phyloP scores from a whole-genome alignment of 2,888 invertebrate genomes.

The Orchesella flavescens region DNA sequence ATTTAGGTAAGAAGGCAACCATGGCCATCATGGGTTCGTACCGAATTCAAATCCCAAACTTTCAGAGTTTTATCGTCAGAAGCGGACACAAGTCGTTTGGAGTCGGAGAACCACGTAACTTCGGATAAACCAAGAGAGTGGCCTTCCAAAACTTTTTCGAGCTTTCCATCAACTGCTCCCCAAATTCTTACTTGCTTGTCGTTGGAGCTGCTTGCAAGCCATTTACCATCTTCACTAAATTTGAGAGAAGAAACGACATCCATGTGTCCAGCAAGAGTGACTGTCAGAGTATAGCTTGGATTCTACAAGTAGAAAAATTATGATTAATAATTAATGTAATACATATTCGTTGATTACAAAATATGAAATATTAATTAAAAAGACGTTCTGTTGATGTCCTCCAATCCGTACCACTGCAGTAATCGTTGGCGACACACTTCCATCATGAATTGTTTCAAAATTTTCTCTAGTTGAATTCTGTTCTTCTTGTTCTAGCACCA shows the following conservation, averaged over 20 bases:
- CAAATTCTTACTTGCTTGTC: constrained; percentile 99
- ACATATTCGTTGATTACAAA: no score
- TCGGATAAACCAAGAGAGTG: constrained; percentile 99
- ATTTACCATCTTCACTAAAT: constrained; percentile 99
- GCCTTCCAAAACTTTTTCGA: constrained; percentile 97
- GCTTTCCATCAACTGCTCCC: constrained; percentile 99
- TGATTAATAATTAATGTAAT: no score
- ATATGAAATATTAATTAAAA: no score
- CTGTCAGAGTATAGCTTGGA: constrained; percentile 96
- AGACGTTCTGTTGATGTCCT: no score
- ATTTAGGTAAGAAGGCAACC: constrained; percentile 71
- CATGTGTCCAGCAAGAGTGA: constrained; percentile 97
- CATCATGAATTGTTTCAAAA: no score
- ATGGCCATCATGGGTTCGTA: no score
- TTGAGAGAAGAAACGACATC: constrained; percentile 99
- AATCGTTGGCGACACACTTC: no score
- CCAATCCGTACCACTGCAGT: no score
- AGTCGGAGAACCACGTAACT: constrained; percentile 99
- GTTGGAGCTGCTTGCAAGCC: constrained; percentile 97
- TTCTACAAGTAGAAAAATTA: no score
- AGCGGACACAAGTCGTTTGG: constrained; percentile 91
- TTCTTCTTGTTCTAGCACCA: no score
- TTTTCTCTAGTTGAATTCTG: no score
- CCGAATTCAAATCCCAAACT: constrained; percentile 96
- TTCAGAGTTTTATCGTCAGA: constrained; percentile 96